A percentile compares a stretch with the other conserved stretches of the same genome.
phyloP scores from a whole-genome alignment of 2,888 invertebrate genomes.

The Agrochola lota region DNA sequence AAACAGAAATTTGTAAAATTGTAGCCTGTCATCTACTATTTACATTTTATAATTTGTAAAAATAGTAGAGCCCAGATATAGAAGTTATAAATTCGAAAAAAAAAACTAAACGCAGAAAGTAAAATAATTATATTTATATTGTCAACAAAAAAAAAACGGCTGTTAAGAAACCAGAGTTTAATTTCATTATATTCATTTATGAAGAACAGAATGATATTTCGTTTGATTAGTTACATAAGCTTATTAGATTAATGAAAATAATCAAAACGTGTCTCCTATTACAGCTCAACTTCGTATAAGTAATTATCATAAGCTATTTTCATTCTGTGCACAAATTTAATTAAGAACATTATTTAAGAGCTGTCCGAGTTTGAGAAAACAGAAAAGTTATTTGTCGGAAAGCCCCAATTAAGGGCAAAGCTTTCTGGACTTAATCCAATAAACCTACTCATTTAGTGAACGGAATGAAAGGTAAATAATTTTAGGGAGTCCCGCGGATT shows the following conservation, averaged over 20 bases:
- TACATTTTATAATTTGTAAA: no score
- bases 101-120: background rate
- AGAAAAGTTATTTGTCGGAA: slow-evolving; percentile 89
- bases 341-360: slow-evolving; percentile 87
- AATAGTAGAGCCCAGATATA: no score
- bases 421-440: slow-evolving; percentile 90
- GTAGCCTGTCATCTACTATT: no score
- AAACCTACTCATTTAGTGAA: slow-evolving; percentile 89
- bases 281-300: slow-evolving; percentile 48
- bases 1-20: no score
- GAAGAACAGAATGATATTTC: slow-evolving; percentile 14
- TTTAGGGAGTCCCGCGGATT: slow-evolving; percentile 80
- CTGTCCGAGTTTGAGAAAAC: slow-evolving; percentile 89
- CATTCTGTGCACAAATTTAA: slow-evolving; percentile 84
- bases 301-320: slow-evolving; percentile 76
- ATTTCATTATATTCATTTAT: background rate
- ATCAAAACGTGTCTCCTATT: slow-evolving; percentile 31
- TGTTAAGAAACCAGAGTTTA: no score
- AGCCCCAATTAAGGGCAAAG: slow-evolving; percentile 90
- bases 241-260: slow-evolving; percentile 51
- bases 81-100: no score
- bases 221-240: slow-evolving; percentile 10
- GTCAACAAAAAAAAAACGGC: no score
- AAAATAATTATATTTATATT: background rate
- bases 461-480: slow-evolving; percentile 89